Percentiles rank a stretch among this genome's conserved stretches.
These are phyloP conservation scores for Parus major DNA, from an alignment of 2,113 vertebrate species.

Conservation along the genomic window DNA sequence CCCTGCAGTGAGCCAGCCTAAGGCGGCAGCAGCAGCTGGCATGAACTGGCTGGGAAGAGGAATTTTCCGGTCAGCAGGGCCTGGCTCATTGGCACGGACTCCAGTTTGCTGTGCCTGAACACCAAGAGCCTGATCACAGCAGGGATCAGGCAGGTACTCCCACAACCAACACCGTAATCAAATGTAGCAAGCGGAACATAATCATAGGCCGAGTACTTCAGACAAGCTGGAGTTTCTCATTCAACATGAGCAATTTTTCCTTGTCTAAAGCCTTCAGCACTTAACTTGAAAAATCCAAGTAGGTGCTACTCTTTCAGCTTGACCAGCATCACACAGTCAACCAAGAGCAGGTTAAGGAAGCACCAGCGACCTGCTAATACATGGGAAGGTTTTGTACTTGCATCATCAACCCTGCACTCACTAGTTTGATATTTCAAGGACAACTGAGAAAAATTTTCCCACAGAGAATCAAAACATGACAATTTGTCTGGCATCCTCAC, in stretches of 20 bases:
- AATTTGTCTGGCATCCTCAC: constrained; percentile 34
- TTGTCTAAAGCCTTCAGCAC: neutral
- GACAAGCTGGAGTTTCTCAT: neutral
- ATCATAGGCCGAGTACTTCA: fast-evolving
- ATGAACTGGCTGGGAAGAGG: fast-evolving
- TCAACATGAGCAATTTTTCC: neutral
- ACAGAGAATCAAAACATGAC: constrained; percentile 33
- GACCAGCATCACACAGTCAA: neutral
- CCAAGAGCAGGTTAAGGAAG: neutral
- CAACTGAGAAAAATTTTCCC: constrained; percentile 33
- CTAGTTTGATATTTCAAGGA: constrained; percentile 1
- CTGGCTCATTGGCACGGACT: neutral
- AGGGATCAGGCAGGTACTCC: neutral
- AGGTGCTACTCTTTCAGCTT: neutral
- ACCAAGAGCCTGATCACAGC: fast-evolving
- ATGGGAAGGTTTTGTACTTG: neutral
- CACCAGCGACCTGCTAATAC: neutral
- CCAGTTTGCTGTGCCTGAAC: fast-evolving
- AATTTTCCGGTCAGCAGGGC: neutral
- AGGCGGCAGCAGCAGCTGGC: neutral
- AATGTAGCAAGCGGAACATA: fast-evolving
- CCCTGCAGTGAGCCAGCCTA: fast-evolving
- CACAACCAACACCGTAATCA: fast-evolving
- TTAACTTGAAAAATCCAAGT: neutral
- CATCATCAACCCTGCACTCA: fast-evolving